Conservation (phyloP, 2,113 vertebrate species). For the Ciconia boyciana region DNA sequence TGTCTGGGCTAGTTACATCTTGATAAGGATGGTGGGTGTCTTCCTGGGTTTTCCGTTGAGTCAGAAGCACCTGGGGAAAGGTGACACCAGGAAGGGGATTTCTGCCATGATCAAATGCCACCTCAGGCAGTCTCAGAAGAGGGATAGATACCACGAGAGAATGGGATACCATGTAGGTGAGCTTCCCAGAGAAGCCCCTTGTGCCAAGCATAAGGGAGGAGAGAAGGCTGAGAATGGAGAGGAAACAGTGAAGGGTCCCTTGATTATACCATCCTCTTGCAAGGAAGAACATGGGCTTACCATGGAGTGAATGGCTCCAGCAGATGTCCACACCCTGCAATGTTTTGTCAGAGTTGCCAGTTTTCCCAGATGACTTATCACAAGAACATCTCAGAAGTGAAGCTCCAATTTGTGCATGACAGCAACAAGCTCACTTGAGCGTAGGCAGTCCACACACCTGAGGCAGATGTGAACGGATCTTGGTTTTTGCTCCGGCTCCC, state of each 20-base stretch:
- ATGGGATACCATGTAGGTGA: background rate
- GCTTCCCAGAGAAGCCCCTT: background rate
- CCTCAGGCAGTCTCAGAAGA: background rate
- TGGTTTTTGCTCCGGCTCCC: background rate
- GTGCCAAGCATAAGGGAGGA: background rate
- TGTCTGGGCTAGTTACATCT: constrained; percentile 48
- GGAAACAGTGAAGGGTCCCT: background rate
- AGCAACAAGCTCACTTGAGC: background rate
- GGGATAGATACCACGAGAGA: background rate
- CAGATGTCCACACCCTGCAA: background rate
- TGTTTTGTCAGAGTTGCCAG: background rate
- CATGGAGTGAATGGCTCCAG: background rate
- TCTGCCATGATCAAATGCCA: background rate
- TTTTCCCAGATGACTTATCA: background rate
- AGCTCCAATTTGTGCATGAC: background rate
- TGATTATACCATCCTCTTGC: background rate
- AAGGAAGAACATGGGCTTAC: background rate
- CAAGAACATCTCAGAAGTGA: background rate
- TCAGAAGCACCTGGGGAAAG: constrained; percentile 34
- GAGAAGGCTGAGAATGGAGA: background rate
- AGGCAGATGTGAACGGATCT: background rate
- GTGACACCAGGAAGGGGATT: background rate
- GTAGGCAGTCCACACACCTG: background rate
- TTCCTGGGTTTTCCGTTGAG: constrained; percentile 30
- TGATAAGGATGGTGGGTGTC: constrained; percentile 2